These are phyloP conservation scores for Spea hammondii DNA, from an alignment of 2,797 vertebrate genomes.

Conservation along the genomic window DNA sequence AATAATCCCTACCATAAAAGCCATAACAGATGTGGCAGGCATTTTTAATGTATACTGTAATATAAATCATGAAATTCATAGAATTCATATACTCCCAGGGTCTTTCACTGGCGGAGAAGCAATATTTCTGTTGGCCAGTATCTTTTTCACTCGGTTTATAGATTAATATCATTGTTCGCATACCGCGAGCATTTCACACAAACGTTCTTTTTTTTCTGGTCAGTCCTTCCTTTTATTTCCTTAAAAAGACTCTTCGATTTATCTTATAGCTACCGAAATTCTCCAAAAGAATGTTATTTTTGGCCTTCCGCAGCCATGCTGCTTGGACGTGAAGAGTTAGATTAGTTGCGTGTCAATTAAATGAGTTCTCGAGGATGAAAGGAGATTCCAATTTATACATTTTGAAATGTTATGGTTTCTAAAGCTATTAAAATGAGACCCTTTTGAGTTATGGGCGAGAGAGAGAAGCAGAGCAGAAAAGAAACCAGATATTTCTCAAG, in stretches of 20 bases:
- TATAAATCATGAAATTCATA: conserved; percentile 28
- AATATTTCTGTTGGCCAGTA: conserved; percentile 41
- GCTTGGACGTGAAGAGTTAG: conserved; percentile 14
- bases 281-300: conserved; percentile 35
- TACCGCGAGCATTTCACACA: conserved; percentile 20
- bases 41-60: conserved; percentile 30
- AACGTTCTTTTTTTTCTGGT: conserved; percentile 30
- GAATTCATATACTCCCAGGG: conserved; percentile 10
- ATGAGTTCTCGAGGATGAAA: conserved; percentile 36
- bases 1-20: conserved; percentile 18
- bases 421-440: conserved; percentile 18
- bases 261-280: conserved; percentile 40
- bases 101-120: conserved; percentile 17
- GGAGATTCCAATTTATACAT: conserved; percentile 32
- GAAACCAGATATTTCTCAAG: conserved; percentile 34
- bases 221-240: conserved; percentile 9
- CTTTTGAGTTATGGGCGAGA: conserved; percentile 15
- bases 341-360: conserved; percentile 44
- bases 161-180: conserved; percentile 45
- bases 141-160: conserved; percentile 18
- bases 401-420: conserved; percentile 18
- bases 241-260: conserved; percentile 5
- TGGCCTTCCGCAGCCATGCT: conserved; percentile 7
- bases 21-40: conserved; percentile 7
- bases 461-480: neutral